Base-by-base conservation (phyloP, 2,113 vertebrate genomes). In the Chloebia gouldiae region DNA sequence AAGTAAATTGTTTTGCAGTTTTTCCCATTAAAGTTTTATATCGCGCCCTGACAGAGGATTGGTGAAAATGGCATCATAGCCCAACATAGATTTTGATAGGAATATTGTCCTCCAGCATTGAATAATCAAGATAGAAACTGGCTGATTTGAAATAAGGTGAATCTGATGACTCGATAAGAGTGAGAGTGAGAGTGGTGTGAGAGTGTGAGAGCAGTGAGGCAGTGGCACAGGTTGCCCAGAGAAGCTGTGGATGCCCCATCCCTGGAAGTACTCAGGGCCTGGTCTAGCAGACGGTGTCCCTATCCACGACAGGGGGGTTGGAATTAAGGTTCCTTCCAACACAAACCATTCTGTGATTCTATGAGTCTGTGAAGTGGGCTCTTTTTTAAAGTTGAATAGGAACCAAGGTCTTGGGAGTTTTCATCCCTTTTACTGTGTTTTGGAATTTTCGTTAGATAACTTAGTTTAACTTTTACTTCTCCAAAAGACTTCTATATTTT, bases 21-120 rank as follows among this genome's bases (percentile, higher is more conserved):
- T 91, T 88, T 71, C 35, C 18, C 39, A 86, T 78, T 68, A 70
- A 93, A 95, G 84, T 86, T 92, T 91, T 82, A 95, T 84, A 95
- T 51, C 20, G 31, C 75, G 56, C 5, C 4, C 1, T 63, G 64
- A 57, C 23, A 68, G 42, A 80, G 44, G 56, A 81, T 61, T 1
- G 11, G n/a, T 54, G 63, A 80, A 91, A 89, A 92, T 15, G 21
- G n/a, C 33, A 39, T 66, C 22, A 20, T 37, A 51, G 40, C 22
- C 49, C 49, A 59, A 71, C 54, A 61, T 12, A 57, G 35, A 35
- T 70, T 87, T 83, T 47, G 7, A 27, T 70, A 42, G 37, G 45
- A 81, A 42, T 61, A 63, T 68, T 56, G 53, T 82, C 22, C 21
- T 53, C 88, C 37, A 40, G 53, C 5, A 1, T 53, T 68, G 27